phyloP scores from a whole-genome alignment of 2,888 invertebrate genomes.

The Cataglyphis cursor region DNA sequence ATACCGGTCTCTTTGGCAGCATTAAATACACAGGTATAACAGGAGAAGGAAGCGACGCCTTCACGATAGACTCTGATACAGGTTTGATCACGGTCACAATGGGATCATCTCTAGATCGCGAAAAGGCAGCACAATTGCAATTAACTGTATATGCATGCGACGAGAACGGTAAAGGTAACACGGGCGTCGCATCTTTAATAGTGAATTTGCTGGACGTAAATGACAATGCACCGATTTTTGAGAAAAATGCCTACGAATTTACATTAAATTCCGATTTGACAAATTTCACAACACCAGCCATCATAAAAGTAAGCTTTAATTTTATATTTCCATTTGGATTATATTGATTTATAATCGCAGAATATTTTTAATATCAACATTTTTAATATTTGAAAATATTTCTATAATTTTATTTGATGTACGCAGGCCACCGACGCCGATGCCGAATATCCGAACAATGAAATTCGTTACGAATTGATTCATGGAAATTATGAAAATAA shows the following conservation, averaged over 20 bases:
- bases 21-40: constrained; percentile 93
- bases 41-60: constrained; percentile 93
- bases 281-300: constrained; percentile 92
- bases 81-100: constrained; percentile 94
- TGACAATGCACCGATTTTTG: constrained; percentile 95
- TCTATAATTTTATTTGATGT: background rate
- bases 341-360: background rate
- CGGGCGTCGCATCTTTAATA: constrained; percentile 91
- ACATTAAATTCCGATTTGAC: constrained; percentile 92
- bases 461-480: constrained; percentile 94
- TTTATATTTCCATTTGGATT: background rate
- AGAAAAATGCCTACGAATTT: constrained; percentile 93
- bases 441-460: constrained; percentile 94
- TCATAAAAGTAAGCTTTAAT: constrained; percentile 88
- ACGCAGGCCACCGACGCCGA: constrained; percentile 92
- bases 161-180: constrained; percentile 93
- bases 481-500: constrained; percentile 92
- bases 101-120: constrained; percentile 93
- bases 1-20: constrained; percentile 92
- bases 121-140: constrained; percentile 92
- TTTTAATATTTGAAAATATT: background rate
- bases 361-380: background rate
- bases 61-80: constrained; percentile 92
- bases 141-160: constrained; percentile 96
- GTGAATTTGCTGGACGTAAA: constrained; percentile 93